Evolutionary conservation across 1,140 invertebrate species (phyloP).

Genomic region (Eurosta solidaginis): DNA sequence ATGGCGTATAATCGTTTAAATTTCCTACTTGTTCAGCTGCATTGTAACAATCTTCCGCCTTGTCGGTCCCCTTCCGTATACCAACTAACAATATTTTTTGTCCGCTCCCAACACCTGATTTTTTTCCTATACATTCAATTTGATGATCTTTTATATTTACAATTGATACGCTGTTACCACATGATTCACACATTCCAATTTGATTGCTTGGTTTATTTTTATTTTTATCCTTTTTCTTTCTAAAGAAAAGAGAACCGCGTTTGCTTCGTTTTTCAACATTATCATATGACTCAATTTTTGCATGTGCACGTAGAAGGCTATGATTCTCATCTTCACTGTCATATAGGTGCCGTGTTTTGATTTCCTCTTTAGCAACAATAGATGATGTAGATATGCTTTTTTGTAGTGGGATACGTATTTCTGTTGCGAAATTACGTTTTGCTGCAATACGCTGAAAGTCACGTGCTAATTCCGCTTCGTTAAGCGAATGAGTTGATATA

Average conservation of each 20-base stretch:
- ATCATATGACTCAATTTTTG: constrained; percentile 68
- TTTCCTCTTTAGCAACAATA: constrained; percentile 58
- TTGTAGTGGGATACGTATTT: constrained; percentile 78
- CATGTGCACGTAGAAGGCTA: constrained; percentile 55
- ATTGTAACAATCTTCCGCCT: constrained; percentile 46
- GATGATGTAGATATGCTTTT: constrained; percentile 91
- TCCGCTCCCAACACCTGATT: constrained; percentile 25
- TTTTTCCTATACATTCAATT: constrained; percentile 48
- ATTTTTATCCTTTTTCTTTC: constrained; percentile 70
- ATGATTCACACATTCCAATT: constrained; percentile 47
- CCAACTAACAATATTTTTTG: background rate
- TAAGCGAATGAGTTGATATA: constrained; percentile 81
- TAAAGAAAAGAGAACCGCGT: constrained; percentile 85
- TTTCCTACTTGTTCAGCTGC: constrained; percentile 40
- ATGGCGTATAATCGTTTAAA: constrained; percentile 65
- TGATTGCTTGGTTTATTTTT: constrained; percentile 53
- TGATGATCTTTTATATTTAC: constrained; percentile 52
- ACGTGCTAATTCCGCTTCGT: constrained; percentile 80
- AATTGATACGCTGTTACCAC: constrained; percentile 44
- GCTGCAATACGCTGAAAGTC: constrained; percentile 66
- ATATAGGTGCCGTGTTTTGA: constrained; percentile 55
- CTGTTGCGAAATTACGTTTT: constrained; percentile 65
- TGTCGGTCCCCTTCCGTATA: background rate
- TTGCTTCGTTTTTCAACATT: constrained; percentile 83
- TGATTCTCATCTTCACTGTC: constrained; percentile 61